Evolutionary conservation across 2,797 vertebrate genomes (phyloP).

Genomic region (Ambastaia sidthimunki): DNA sequence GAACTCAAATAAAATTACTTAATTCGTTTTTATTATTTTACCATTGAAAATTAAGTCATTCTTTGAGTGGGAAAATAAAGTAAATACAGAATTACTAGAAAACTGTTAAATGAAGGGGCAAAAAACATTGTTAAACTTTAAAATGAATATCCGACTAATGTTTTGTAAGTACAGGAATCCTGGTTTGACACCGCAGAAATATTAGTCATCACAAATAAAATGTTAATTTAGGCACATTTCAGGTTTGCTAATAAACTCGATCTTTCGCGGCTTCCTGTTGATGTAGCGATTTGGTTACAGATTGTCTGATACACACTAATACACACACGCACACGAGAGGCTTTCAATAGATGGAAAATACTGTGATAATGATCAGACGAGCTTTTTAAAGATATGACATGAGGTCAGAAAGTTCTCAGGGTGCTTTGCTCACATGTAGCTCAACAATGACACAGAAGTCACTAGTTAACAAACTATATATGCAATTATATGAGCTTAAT

Average conservation of each 20-base stretch:
- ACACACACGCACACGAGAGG: conserved; percentile 2
- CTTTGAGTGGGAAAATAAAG: too few species aligned
- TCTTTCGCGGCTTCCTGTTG: conserved; percentile 41
- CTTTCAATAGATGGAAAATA: conserved; percentile 59
- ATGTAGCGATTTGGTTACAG: conserved; percentile 52
- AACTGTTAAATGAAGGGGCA: too few species aligned
- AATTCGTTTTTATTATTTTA: too few species aligned
- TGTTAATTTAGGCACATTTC: neutral
- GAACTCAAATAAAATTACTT: too few species aligned
- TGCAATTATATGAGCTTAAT: neutral
- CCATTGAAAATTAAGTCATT: too few species aligned
- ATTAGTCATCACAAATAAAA: neutral
- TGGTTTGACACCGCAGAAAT: neutral
- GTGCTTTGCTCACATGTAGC: conserved; percentile 42
- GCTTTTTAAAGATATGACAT: conserved; percentile 48
- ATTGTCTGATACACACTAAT: conserved; percentile 32
- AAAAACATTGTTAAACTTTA: too few species aligned
- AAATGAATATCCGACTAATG: too few species aligned
- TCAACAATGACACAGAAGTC: conserved; percentile 11
- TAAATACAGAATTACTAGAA: too few species aligned
- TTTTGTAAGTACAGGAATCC: too few species aligned
- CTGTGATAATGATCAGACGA: conserved; percentile 52
- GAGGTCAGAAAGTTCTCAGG: conserved; percentile 59
- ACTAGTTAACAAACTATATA: neutral
- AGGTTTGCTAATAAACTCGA: conserved; percentile 5